These are phyloP conservation scores for Gibbula magus DNA, from an alignment of 2,888 invertebrate species.

Conservation along the genomic window DNA sequence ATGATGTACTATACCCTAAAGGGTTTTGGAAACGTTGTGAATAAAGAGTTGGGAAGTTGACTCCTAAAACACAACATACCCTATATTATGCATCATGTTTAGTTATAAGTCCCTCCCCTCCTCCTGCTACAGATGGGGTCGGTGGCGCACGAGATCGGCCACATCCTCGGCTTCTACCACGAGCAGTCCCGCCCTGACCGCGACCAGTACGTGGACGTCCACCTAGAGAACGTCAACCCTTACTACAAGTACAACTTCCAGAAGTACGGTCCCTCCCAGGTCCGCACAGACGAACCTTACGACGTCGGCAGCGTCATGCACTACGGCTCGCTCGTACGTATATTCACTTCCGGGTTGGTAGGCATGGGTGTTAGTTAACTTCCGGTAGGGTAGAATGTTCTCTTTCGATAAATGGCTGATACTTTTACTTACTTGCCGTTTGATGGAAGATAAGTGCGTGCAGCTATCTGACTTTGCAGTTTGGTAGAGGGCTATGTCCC, in stretches of 20 bases:
- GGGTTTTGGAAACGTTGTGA: too few species aligned
- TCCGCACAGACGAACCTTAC: slow-evolving; percentile 58
- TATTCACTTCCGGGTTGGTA: neutral
- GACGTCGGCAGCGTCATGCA: slow-evolving; percentile 69
- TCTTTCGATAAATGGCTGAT: too few species aligned
- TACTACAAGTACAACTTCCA: slow-evolving; percentile 57
- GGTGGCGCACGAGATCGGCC: slow-evolving; percentile 63
- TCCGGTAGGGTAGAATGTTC: too few species aligned
- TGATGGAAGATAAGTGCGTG: too few species aligned
- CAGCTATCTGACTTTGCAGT: too few species aligned
- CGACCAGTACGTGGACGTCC: slow-evolving; percentile 54
- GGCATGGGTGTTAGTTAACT: too few species aligned
- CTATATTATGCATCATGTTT: too few species aligned
- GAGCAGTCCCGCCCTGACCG: slow-evolving; percentile 66
- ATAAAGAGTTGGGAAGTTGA: too few species aligned
- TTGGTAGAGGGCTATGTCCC: too few species aligned
- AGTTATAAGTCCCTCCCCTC: neutral
- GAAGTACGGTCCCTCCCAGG: slow-evolving; percentile 49
- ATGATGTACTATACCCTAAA: too few species aligned
- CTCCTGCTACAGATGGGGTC: slow-evolving; percentile 53
- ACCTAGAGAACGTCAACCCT: slow-evolving; percentile 49
- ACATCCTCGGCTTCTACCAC: slow-evolving; percentile 65
- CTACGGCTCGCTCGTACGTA: slow-evolving; percentile 61
- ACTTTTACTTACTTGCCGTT: too few species aligned
- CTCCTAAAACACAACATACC: too few species aligned